Evolutionary conservation across 2,113 vertebrate species (phyloP).

Genomic region (Eonycteris spelaea): DNA sequence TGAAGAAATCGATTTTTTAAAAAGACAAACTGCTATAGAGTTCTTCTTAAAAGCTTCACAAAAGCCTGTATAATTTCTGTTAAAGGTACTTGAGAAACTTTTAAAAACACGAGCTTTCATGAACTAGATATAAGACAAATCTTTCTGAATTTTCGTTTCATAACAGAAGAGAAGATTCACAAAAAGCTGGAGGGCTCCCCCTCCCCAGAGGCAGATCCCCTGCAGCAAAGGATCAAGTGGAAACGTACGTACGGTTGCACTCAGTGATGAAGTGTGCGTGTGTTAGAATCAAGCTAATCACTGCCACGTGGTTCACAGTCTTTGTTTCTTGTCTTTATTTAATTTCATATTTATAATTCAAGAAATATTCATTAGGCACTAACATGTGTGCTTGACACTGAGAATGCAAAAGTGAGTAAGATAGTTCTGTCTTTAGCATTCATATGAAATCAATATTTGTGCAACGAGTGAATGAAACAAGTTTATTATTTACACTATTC

Average conservation of each 20-base stretch:
- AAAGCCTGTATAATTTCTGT: background rate
- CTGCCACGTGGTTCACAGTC: background rate
- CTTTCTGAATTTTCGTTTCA: slow-evolving; percentile 77
- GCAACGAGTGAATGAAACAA: background rate
- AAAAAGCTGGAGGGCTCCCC: slow-evolving; percentile 94
- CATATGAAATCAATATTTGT: background rate
- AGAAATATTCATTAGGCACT: background rate
- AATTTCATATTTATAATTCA: background rate
- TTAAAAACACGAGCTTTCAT: background rate
- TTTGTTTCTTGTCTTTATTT: background rate
- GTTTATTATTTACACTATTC: background rate
- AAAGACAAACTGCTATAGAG: background rate
- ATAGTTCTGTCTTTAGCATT: accelerated
- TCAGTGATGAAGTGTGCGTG: background rate
- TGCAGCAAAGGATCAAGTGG: slow-evolving; percentile 98
- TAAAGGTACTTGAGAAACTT: slow-evolving; percentile 14
- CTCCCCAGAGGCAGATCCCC: slow-evolving; percentile 94
- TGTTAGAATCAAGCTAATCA: background rate
- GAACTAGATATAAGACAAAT: slow-evolving; percentile 40
- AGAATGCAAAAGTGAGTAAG: background rate
- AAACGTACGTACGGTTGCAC: slow-evolving; percentile 91
- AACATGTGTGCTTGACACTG: background rate
- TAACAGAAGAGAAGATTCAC: slow-evolving; percentile 94
- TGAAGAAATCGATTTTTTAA: background rate
- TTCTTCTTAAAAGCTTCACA: background rate